Percentiles rank a stretch among this genome's conserved stretches.
Conservation (phyloP, 23 tunicate species). For the Phallusia fumigata region DNA sequence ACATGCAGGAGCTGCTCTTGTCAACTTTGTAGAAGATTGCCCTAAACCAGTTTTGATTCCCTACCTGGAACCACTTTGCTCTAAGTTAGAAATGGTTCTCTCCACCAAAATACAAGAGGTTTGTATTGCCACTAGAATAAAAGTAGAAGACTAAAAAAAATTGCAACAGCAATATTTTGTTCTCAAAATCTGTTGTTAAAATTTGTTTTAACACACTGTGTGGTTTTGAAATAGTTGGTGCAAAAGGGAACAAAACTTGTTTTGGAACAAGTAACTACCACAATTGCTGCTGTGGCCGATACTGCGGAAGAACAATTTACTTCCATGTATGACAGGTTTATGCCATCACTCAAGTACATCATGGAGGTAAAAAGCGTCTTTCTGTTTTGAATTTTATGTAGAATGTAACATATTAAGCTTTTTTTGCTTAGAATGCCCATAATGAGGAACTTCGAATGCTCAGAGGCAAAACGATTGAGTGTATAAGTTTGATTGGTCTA, state of each 20-base stretch:
- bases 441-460: conserved; percentile 76
- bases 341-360: conserved; percentile 84
- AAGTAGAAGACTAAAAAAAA: no score
- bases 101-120: conserved; percentile 80
- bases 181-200: background rate
- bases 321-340: conserved; percentile 70
- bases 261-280: conserved; percentile 93
- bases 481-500: conserved; percentile 96
- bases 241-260: conserved; percentile 80
- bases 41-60: conserved; percentile 80
- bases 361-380: conserved; percentile 51
- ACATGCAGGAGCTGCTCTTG: conserved; percentile 99
- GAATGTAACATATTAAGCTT: no score
- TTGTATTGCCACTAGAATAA: no score
- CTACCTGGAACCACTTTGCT: conserved; percentile 84
- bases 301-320: conserved; percentile 84
- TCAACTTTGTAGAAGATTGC: conserved; percentile 98
- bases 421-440: conserved; percentile 56
- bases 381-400: no score
- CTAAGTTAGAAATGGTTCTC: conserved; percentile 74
- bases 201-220: background rate
- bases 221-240: conserved; percentile 25
- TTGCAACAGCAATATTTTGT: no score
- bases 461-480: conserved; percentile 97
- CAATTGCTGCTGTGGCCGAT: conserved; percentile 99